A percentile compares a stretch with the other conserved stretches of the same genome.
These are phyloP conservation scores for Serripes groenlandicus DNA, from an alignment of 2,888 invertebrate species.

Conservation along the genomic window DNA sequence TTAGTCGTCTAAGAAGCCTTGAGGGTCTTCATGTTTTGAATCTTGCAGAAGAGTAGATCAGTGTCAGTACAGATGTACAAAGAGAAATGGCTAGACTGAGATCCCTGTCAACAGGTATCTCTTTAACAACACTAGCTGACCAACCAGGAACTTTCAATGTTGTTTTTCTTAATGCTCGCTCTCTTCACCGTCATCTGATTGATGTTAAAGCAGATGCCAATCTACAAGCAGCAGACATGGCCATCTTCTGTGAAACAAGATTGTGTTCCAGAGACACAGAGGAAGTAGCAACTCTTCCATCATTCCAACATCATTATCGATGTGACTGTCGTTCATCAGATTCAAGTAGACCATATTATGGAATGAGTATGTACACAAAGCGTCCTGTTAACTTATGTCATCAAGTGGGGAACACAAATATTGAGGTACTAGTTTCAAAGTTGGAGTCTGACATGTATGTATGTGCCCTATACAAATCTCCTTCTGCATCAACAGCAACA, in stretches of 20 bases:
- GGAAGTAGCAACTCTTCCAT: conserved; percentile 2
- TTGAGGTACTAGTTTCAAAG: too few relatives aligned
- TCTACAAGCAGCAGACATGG: conserved; percentile 22
- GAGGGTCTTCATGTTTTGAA: conserved; percentile 50
- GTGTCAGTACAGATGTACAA: conserved; percentile 33
- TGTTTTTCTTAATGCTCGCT: conserved; percentile 55
- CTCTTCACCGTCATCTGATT: conserved; percentile 29
- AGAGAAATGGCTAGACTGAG: conserved; percentile 51
- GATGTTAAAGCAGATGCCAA: conserved; percentile 33
- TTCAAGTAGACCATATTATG: conserved; percentile 29
- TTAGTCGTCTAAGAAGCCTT: conserved; percentile 56
- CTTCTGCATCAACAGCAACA: too few relatives aligned
- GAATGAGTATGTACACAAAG: conserved; percentile 34
- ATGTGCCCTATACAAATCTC: too few relatives aligned
- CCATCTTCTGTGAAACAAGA: conserved; percentile 39
- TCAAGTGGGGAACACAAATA: too few relatives aligned
- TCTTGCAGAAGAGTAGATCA: conserved; percentile 50
- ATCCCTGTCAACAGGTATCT: conserved; percentile 6
- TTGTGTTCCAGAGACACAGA: conserved; percentile 7
- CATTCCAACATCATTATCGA: conserved; percentile 27
- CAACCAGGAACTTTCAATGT: conserved; percentile 30
- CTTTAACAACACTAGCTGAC: conserved; percentile 8
- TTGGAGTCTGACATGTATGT: too few relatives aligned
- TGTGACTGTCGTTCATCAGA: conserved; percentile 20
- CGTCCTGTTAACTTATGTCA: too few relatives aligned